phyloP scores from a whole-genome alignment of 2,888 invertebrate genomes.

The Adelognathus sp. region DNA sequence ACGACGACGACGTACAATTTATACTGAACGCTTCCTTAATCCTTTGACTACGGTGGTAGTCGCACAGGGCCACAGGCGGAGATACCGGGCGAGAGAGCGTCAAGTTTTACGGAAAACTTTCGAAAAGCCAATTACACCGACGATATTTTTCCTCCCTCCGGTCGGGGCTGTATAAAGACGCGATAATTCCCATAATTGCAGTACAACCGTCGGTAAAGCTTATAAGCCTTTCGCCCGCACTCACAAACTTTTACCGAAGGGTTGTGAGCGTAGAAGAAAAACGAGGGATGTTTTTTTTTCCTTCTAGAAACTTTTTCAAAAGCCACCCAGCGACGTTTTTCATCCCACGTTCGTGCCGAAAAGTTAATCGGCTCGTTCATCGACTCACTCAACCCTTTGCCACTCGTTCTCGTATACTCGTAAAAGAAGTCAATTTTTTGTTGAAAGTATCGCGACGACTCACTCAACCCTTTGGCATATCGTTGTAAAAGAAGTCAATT shows the following conservation, averaged over 20 bases:
- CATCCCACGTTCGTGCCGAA: not conserved
- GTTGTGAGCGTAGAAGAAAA: constrained; percentile 16
- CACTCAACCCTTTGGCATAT: no score
- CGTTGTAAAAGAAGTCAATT: no score
- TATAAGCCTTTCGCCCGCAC: constrained; percentile 51
- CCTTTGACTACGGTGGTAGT: constrained; percentile 42
- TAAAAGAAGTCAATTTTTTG: constrained; percentile 66
- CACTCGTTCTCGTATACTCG: no score
- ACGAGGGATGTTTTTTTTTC: not conserved
- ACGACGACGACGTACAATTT: constrained; percentile 4
- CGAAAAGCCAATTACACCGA: constrained; percentile 56
- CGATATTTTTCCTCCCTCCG: not conserved
- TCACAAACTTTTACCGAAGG: constrained; percentile 50
- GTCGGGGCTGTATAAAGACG: not conserved
- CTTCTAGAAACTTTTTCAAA: constrained; percentile 27
- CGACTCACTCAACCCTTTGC: constrained; percentile 58
- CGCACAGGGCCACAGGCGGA: not conserved
- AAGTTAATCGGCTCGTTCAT: constrained; percentile 59
- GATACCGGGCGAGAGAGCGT: constrained; percentile 41
- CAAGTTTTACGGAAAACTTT: constrained; percentile 52
- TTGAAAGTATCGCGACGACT: constrained; percentile 21
- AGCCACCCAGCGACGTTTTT: constrained; percentile 32
- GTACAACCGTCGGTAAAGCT: constrained; percentile 21
- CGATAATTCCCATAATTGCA: constrained; percentile 57
- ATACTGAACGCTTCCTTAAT: constrained; percentile 53